Conservation (phyloP, 2,888 invertebrate species). For the Spisula subtruncata region DNA sequence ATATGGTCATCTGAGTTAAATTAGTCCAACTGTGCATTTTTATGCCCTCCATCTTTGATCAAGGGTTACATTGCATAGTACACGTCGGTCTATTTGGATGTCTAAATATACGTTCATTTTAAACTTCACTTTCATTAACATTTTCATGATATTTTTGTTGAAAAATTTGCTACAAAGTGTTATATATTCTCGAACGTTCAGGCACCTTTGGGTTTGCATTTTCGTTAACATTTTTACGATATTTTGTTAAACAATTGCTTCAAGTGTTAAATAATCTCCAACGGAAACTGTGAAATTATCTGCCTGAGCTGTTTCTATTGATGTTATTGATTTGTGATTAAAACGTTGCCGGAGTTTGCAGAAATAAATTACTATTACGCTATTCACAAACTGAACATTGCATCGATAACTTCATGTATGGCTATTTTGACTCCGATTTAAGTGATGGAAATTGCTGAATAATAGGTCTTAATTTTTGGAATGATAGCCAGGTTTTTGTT, state of each 20-base stretch:
- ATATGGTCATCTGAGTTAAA: no score
- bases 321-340: slow-evolving; percentile 18
- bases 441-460: slow-evolving; percentile 14
- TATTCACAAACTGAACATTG: neutral
- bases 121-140: no score
- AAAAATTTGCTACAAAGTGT: no score
- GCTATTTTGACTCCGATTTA: neutral
- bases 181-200: no score
- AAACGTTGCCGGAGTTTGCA: neutral
- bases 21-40: no score
- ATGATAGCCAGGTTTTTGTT: neutral
- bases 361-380: slow-evolving; percentile 7
- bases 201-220: no score
- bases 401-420: neutral
- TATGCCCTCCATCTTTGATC: no score
- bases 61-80: no score
- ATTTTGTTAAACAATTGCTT: neutral
- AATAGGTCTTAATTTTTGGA: slow-evolving; percentile 7
- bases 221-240: no score
- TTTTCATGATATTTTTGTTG: no score
- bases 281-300: neutral
- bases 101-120: no score
- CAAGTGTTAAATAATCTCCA: neutral
- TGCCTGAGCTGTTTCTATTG: neutral
- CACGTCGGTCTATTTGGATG: no score